Percentiles rank a stretch among this genome's conserved stretches.
These are phyloP conservation scores for Thalassophryne amazonica DNA, from an alignment of 2,797 vertebrate genomes.

Conservation along the genomic window DNA sequence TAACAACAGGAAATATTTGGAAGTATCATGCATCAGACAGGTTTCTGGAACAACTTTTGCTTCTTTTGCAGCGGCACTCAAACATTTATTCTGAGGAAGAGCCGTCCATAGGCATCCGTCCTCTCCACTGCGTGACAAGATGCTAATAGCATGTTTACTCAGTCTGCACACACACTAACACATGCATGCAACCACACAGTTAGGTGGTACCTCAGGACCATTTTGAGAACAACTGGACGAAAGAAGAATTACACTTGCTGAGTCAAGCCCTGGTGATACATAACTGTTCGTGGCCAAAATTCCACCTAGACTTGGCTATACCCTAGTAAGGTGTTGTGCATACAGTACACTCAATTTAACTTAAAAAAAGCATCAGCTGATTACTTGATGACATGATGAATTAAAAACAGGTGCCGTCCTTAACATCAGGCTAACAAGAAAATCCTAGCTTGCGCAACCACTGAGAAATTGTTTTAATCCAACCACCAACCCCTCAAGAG, in stretches of 20 bases:
- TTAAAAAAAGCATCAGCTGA: neutral
- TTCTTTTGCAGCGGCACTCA: neutral
- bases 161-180: conserved; percentile 11
- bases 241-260: no score
- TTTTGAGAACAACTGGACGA: no score
- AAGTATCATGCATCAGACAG: neutral
- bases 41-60: neutral
- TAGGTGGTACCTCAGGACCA: no score
- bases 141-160: conserved; percentile 44
- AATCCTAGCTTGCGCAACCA: no score
- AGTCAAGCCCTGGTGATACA: no score
- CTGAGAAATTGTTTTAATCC: no score
- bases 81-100: neutral
- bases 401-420: no score
- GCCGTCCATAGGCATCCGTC: no score
- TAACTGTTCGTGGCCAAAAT: conserved; percentile 2
- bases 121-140: conserved; percentile 39
- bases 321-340: conserved; percentile 1
- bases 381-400: neutral
- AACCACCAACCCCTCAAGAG: no score
- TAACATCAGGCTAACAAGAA: no score
- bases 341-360: neutral
- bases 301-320: conserved; percentile 4
- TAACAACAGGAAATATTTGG: neutral
- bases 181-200: neutral